Conservation (phyloP, 2,797 vertebrate genomes). For the Acanthurus tractus region DNA sequence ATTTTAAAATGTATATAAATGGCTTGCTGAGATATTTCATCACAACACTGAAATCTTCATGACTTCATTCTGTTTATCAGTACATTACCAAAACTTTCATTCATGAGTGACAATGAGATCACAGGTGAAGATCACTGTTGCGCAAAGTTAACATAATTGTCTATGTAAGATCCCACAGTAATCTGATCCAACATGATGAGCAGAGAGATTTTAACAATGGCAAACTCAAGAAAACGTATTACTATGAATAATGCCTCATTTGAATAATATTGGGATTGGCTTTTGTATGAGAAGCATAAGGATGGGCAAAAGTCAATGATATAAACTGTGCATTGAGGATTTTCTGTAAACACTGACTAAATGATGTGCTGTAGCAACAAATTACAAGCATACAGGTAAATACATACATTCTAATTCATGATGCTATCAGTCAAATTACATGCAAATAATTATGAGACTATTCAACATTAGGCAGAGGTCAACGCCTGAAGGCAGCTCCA, state of each 20-base stretch:
- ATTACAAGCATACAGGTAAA: background rate
- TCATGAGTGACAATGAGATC: slow-evolving; percentile 65
- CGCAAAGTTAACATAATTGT: slow-evolving; percentile 68
- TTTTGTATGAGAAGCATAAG: slow-evolving; percentile 32
- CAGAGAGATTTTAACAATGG: slow-evolving; percentile 45
- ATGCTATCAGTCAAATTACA: slow-evolving; percentile 36
- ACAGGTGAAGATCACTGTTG: slow-evolving; percentile 60
- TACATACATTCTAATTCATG: slow-evolving; percentile 8
- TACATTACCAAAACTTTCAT: slow-evolving; percentile 66
- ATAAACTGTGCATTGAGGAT: slow-evolving; percentile 10
- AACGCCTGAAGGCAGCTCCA: too few relatives aligned
- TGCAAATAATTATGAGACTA: slow-evolving; percentile 18
- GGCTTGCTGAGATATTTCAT: slow-evolving; percentile 54
- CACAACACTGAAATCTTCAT: slow-evolving; percentile 55
- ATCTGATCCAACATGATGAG: slow-evolving; percentile 64
- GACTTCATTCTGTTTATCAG: slow-evolving; percentile 64
- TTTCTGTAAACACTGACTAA: slow-evolving; percentile 13
- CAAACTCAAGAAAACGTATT: slow-evolving; percentile 38
- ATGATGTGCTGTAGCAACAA: slow-evolving; percentile 2
- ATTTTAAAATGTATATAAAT: slow-evolving; percentile 62
- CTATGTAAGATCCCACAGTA: slow-evolving; percentile 48
- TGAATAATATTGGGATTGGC: slow-evolving; percentile 16
- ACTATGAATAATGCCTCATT: slow-evolving; percentile 41
- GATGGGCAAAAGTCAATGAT: background rate
- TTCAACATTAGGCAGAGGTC: too few relatives aligned